These are phyloP conservation scores for Tanaodytes sp. DNA, from an alignment of 2,888 invertebrate species.

Conservation along the genomic window DNA sequence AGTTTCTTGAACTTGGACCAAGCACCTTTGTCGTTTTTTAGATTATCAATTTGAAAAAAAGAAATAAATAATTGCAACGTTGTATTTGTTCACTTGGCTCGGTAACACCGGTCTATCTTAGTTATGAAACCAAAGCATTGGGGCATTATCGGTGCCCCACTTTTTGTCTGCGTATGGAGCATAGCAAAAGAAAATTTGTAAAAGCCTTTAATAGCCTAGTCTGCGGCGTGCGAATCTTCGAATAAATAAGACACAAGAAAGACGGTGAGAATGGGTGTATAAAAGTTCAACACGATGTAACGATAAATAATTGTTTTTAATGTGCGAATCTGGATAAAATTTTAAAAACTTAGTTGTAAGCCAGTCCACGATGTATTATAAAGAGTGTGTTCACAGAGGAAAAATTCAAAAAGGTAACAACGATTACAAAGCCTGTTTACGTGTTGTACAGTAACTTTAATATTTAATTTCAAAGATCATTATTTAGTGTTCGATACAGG, in stretches of 20 bases:
- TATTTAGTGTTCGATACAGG: too few relatives aligned
- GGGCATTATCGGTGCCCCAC: too few relatives aligned
- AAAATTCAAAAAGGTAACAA: constrained; percentile 25
- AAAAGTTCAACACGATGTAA: constrained; percentile 16
- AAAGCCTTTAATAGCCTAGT: constrained; percentile 44
- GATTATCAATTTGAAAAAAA: too few relatives aligned
- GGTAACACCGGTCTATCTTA: too few relatives aligned
- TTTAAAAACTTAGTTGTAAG: constrained; percentile 52
- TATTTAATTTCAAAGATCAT: constrained; percentile 28
- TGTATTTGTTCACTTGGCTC: too few relatives aligned
- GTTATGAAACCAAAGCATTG: too few relatives aligned
- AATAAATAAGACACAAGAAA: constrained; percentile 6
- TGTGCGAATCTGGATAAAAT: constrained; percentile 48
- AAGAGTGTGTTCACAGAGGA: constrained; percentile 38
- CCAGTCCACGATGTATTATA: constrained; percentile 44
- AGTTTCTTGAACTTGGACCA: too few relatives aligned
- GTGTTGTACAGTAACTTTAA: constrained; percentile 51
- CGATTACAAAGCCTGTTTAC: constrained; percentile 33
- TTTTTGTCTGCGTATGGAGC: too few relatives aligned
- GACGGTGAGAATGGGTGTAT: background rate
- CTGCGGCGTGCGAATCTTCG: constrained; percentile 34
- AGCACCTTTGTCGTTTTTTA: too few relatives aligned
- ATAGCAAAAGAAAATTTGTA: constrained; percentile 1
- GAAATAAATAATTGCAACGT: constrained; percentile 14
- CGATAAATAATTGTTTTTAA: constrained; percentile 29